Percentiles rank a stretch among this genome's conserved stretches.
phyloP scores from a whole-genome alignment of 2,797 vertebrate species.

The Luscinia megarhynchos region DNA sequence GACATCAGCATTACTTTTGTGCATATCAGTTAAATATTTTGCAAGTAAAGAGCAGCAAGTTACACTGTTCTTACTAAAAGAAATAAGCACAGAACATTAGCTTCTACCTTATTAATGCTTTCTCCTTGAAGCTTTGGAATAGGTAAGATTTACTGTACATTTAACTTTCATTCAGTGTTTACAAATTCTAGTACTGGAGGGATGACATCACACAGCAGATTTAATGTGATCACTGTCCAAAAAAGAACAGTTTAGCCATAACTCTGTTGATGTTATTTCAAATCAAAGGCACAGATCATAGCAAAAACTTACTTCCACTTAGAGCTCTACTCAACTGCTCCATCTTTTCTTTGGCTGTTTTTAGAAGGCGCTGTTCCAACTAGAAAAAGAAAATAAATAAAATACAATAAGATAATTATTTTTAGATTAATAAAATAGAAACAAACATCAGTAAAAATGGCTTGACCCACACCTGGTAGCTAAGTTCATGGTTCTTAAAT shows the following conservation, averaged over 20 bases:
- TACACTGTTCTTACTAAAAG: background rate
- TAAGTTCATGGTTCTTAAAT: constrained; percentile 99
- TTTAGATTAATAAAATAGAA: background rate
- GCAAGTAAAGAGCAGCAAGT: background rate
- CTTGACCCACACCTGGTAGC: constrained; percentile 88
- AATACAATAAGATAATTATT: background rate
- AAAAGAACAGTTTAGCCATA: background rate
- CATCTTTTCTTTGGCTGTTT: constrained; percentile 99
- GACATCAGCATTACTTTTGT: background rate
- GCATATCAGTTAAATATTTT: background rate
- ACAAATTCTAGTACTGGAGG: background rate
- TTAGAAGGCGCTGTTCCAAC: constrained; percentile 97
- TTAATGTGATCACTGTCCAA: background rate
- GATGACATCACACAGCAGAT: background rate
- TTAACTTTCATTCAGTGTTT: background rate
- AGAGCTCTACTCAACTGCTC: constrained; percentile 96
- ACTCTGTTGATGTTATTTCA: background rate
- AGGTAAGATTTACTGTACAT: background rate
- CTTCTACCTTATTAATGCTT: background rate
- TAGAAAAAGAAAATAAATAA: constrained; percentile 64
- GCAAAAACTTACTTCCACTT: constrained; percentile 87
- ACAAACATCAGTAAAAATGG: background rate
- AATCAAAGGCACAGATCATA: background rate
- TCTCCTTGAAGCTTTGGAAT: background rate
- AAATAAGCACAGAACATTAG: background rate